phyloP scores from a whole-genome alignment of 2,113 vertebrate species.

The Polypterus senegalus region DNA sequence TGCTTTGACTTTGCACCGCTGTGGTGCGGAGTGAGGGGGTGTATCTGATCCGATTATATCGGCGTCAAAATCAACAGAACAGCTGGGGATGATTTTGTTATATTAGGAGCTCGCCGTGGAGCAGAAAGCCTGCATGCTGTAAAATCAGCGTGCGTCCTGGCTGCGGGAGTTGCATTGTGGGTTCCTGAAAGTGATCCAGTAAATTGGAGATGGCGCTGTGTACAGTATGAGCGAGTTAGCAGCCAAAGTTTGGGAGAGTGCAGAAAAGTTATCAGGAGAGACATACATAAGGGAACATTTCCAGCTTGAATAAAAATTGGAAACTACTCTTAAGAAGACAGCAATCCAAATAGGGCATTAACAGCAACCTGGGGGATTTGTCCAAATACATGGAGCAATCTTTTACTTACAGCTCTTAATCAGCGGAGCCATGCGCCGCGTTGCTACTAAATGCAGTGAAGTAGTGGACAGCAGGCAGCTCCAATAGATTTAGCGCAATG shows the following conservation, averaged over 20 bases:
- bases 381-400: no score
- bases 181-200: constrained; percentile 28
- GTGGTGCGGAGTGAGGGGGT: no score
- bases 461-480: no score
- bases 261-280: constrained; percentile 47
- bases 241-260: constrained; percentile 53
- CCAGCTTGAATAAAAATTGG: constrained; percentile 21
- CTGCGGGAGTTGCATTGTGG: constrained; percentile 19
- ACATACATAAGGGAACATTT: constrained; percentile 18
- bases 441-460: no score
- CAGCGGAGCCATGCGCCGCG: no score
- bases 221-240: constrained; percentile 43
- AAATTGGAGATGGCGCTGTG: constrained; percentile 53
- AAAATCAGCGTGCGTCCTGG: constrained; percentile 33
- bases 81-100: constrained; percentile 23
- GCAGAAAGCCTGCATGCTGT: constrained; percentile 30
- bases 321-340: constrained; percentile 24
- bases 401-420: no score
- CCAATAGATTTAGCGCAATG: no score
- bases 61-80: neutral
- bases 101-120: constrained; percentile 29
- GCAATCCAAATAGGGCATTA: constrained; percentile 3
- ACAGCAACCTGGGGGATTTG: no score
- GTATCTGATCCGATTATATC: no score
- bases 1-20: no score